A percentile compares a stretch with the other conserved stretches of the same genome.
These are phyloP conservation scores for Pseudopodoces humilis DNA, from an alignment of 2,113 vertebrate genomes.

Conservation along the genomic window DNA sequence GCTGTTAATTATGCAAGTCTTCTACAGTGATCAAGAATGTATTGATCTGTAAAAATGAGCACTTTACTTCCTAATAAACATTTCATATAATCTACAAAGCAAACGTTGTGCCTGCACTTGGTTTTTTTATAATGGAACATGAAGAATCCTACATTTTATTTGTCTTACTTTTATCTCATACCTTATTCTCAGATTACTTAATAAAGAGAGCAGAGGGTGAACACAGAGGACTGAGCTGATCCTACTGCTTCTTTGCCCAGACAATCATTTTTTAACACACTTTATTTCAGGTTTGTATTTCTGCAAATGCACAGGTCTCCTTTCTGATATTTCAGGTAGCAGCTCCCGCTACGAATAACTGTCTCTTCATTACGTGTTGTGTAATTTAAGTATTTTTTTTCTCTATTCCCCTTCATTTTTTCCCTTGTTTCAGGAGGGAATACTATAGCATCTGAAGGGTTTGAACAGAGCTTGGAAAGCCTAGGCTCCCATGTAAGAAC, in stretches of 20 bases:
- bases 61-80: conserved; percentile 76
- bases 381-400: not conserved
- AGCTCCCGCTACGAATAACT: not conserved
- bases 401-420: not conserved
- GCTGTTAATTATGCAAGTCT: conserved; percentile 38
- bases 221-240: not conserved
- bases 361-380: not conserved
- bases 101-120: not conserved
- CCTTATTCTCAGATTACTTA: not conserved
- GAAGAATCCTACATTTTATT: not conserved
- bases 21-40: conserved; percentile 35
- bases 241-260: not conserved
- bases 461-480: not conserved
- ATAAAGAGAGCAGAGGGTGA: not conserved
- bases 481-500: not conserved
- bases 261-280: not conserved
- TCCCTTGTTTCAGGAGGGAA: not conserved
- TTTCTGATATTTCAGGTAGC: not conserved
- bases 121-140: not conserved
- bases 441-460: not conserved
- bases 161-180: not conserved
- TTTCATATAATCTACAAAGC: not conserved
- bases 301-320: not conserved
- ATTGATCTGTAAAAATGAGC: conserved; percentile 64
- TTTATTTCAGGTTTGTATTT: not conserved